phyloP scores from a whole-genome alignment of 1,140 invertebrate species.

The Orius insidiosus region DNA sequence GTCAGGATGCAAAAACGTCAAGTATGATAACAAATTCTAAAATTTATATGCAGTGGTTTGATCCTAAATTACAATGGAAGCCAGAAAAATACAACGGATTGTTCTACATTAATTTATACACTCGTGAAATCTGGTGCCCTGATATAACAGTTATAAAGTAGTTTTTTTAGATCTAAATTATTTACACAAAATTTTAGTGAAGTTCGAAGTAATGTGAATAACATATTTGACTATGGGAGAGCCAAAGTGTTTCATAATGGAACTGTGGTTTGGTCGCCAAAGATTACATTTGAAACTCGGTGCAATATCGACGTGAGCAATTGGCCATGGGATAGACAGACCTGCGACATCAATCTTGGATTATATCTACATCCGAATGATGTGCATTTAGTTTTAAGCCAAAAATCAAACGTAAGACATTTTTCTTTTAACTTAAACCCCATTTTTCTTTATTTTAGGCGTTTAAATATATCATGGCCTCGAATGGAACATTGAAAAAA shows the following conservation, averaged over 20 bases:
- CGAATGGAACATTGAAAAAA: too few species aligned
- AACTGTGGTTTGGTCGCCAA: not conserved
- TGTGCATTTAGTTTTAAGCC: not conserved
- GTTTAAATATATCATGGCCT: too few species aligned
- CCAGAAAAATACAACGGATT: slow-evolving; percentile 1
- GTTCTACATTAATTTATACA: not conserved
- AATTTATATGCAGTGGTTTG: slow-evolving; percentile 1
- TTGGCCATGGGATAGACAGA: slow-evolving; percentile 3
- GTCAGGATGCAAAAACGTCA: slow-evolving; percentile 6
- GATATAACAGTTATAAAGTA: slow-evolving; percentile 3
- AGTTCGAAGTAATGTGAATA: not conserved
- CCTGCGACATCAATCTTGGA: slow-evolving; percentile 2
- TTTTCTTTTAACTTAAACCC: too few species aligned
- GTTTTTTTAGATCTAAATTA: not conserved
- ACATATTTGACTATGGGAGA: not conserved
- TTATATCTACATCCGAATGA: not conserved
- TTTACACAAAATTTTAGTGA: not conserved
- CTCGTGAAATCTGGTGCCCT: slow-evolving; percentile 3
- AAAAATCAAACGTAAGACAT: too few species aligned
- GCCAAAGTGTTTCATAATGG: not conserved
- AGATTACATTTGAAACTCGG: not conserved
- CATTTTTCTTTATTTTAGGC: too few species aligned
- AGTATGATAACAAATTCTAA: not conserved
- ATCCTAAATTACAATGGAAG: slow-evolving; percentile 1
- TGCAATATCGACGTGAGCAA: not conserved